phyloP scores from a whole-genome alignment of 1,140 invertebrate genomes.

The Hyles vespertilio region DNA sequence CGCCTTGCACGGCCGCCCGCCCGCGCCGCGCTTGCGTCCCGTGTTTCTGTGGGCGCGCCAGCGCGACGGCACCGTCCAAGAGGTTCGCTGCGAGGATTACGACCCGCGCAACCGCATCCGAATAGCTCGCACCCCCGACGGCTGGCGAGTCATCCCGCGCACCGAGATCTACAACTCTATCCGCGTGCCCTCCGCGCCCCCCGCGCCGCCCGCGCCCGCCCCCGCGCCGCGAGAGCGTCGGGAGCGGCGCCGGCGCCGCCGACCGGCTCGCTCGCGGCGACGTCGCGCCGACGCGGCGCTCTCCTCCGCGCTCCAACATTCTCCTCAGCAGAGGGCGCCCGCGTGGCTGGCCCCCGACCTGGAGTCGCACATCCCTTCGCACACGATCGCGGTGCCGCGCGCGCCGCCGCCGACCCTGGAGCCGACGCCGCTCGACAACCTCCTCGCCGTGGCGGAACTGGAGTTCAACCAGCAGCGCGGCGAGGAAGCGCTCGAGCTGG shows the following conservation, averaged over 20 bases:
- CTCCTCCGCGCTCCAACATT: background rate
- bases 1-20: conserved; percentile 28
- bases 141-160: conserved; percentile 88
- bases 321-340: conserved; percentile 10
- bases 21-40: conserved; percentile 69
- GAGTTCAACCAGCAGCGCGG: conserved; percentile 73
- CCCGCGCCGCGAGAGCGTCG: conserved; percentile 33
- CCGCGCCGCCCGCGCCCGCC: conserved; percentile 56
- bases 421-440: conserved; percentile 72
- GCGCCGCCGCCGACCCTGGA: conserved; percentile 43
- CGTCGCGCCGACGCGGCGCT: conserved; percentile 24
- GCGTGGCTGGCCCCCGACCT: conserved; percentile 69
- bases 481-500: conserved; percentile 71
- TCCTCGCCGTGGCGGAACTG: conserved; percentile 77
- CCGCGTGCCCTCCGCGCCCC: conserved; percentile 63
- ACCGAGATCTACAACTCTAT: conserved; percentile 81
- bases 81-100: conserved; percentile 90
- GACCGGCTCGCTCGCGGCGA: conserved; percentile 25
- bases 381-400: conserved; percentile 75
- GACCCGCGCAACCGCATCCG: conserved; percentile 88
- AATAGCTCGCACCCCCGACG: conserved; percentile 85
- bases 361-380: conserved; percentile 77
- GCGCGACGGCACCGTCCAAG: conserved; percentile 84
- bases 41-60: conserved; percentile 90
- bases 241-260: conserved; percentile 14